Evolutionary conservation across 1,140 invertebrate species (phyloP).

Genomic region (Lepidurus couesii): DNA sequence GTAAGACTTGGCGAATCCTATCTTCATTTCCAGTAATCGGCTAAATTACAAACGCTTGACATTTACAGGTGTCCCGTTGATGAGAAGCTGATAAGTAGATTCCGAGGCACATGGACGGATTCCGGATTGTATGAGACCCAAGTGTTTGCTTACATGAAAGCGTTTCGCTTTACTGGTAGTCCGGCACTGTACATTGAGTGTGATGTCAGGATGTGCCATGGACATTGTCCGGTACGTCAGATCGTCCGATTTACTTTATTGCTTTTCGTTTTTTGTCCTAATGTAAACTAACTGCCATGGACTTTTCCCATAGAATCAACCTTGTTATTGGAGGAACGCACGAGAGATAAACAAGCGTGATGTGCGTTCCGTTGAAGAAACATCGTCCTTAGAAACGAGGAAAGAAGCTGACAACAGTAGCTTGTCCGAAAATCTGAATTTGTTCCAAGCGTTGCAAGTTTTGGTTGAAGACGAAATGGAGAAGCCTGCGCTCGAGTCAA

Average conservation of each 20-base stretch:
- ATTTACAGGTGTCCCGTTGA: constrained; percentile 75
- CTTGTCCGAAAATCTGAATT: constrained; percentile 77
- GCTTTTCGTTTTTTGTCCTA: constrained; percentile 12
- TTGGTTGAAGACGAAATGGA: constrained; percentile 73
- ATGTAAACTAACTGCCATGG: neutral
- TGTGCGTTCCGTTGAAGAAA: neutral
- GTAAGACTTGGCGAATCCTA: constrained; percentile 47
- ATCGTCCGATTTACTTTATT: neutral
- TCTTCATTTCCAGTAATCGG: constrained; percentile 1
- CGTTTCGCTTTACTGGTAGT: constrained; percentile 86
- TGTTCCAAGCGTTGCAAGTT: constrained; percentile 80
- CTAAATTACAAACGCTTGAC: constrained; percentile 31
- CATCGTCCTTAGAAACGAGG: neutral
- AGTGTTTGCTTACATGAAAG: constrained; percentile 92
- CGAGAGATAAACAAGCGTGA: constrained; percentile 64
- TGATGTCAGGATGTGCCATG: constrained; percentile 90
- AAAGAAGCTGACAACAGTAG: constrained; percentile 45
- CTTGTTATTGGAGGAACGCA: constrained; percentile 85
- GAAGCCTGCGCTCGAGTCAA: constrained; percentile 42
- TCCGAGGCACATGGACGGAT: constrained; percentile 85
- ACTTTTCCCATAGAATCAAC: constrained; percentile 64
- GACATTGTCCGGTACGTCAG: constrained; percentile 77
- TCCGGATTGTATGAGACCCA: constrained; percentile 84
- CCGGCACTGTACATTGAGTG: constrained; percentile 90
- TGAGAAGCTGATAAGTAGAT: constrained; percentile 84